Percentiles rank a stretch among this genome's conserved stretches.
Evolutionary conservation across 2,888 invertebrate species (phyloP).

Genomic region (Ramazzottius varieornatus): DNA sequence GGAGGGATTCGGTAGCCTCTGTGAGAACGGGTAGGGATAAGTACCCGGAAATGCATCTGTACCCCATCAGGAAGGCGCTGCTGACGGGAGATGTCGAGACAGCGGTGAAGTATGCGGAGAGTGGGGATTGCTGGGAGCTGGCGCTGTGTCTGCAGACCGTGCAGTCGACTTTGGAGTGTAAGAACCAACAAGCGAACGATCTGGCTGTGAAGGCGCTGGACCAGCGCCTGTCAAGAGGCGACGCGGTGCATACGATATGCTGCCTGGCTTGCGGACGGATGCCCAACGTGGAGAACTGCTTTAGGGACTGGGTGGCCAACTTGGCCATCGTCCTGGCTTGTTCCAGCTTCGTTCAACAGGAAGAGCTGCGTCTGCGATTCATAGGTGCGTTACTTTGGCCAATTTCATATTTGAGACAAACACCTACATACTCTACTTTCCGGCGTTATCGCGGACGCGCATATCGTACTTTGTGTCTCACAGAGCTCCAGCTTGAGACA

Average conservation of each 20-base stretch:
- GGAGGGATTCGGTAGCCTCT: not conserved
- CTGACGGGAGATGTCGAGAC: not conserved
- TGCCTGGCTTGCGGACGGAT: not conserved
- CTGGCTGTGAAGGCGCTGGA: not conserved
- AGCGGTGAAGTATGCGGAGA: not conserved
- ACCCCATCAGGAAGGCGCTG: not conserved
- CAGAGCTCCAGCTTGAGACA: too few species aligned
- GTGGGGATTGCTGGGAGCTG: not conserved
- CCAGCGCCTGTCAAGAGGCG: not conserved
- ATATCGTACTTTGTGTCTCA: too few species aligned
- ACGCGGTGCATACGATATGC: not conserved
- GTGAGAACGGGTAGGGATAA: not conserved
- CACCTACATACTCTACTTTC: too few species aligned
- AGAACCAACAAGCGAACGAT: not conserved
- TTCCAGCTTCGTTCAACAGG: not conserved
- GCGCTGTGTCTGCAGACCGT: conserved; percentile 1
- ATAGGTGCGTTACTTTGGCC: not conserved
- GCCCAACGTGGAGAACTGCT: not conserved
- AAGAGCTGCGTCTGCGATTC: not conserved
- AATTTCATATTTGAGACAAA: too few species aligned
- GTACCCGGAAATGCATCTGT: not conserved
- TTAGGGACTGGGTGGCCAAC: not conserved
- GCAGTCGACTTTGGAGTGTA: not conserved
- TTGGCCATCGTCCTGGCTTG: not conserved
- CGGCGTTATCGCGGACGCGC: too few species aligned